Evolutionary conservation across 2,797 vertebrate species (phyloP).

Genomic region (Enteromius fasciolatus): DNA sequence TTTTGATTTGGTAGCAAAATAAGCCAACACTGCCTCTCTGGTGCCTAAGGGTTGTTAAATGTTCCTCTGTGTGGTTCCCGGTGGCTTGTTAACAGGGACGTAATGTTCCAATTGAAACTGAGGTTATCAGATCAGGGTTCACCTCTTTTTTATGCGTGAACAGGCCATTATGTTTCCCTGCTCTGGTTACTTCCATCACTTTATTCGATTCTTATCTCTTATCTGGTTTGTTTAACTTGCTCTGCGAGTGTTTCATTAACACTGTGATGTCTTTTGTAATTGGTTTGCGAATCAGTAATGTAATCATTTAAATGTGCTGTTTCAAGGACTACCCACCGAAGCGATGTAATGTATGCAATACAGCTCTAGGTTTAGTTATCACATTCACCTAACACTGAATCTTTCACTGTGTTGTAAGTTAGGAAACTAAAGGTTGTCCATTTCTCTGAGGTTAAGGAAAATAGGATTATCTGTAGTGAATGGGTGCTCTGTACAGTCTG

Average conservation of each 20-base stretch:
- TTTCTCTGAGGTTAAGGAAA: constrained; percentile 40
- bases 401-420: constrained; percentile 14
- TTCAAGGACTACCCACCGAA: background rate
- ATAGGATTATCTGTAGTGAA: constrained; percentile 52
- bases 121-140: constrained; percentile 42
- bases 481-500: constrained; percentile 43
- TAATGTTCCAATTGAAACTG: constrained; percentile 37
- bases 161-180: background rate
- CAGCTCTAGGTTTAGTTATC: background rate
- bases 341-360: background rate
- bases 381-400: background rate
- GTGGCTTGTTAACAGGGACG: constrained; percentile 42
- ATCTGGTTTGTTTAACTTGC: constrained; percentile 36
- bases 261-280: constrained; percentile 40
- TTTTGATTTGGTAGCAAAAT: constrained; percentile 9
- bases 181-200: constrained; percentile 12
- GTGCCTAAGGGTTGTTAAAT: constrained; percentile 29
- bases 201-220: constrained; percentile 32
- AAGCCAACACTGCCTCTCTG: background rate
- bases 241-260: constrained; percentile 28
- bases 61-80: constrained; percentile 1
- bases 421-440: constrained; percentile 11
- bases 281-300: constrained; percentile 19
- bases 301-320: constrained; percentile 21
- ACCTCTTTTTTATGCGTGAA: constrained; percentile 24